A percentile compares a stretch with the other conserved stretches of the same genome.
phyloP scores from a whole-genome alignment of 2,113 vertebrate genomes.

The Ptilorrhoa leucosticta region DNA sequence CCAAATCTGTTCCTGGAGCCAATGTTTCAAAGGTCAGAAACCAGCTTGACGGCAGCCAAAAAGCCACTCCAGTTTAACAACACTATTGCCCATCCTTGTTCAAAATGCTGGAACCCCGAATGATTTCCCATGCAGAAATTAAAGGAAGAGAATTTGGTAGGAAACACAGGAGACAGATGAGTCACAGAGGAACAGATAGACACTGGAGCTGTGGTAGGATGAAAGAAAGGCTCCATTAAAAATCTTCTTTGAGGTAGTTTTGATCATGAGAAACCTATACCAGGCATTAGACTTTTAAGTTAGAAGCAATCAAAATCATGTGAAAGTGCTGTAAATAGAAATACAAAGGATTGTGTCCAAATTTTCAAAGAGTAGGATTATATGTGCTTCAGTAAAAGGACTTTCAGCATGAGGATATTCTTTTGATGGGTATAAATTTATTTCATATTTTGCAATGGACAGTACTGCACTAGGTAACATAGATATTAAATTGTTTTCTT shows the following conservation, averaged over 20 bases:
- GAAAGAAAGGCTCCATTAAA: background rate
- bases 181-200: background rate
- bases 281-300: background rate
- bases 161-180: background rate
- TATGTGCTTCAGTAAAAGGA: background rate
- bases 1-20: background rate
- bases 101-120: background rate
- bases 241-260: background rate
- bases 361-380: background rate
- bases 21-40: conserved; percentile 6
- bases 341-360: background rate
- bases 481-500: background rate
- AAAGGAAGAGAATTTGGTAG: background rate
- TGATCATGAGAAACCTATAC: background rate
- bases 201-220: background rate
- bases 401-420: background rate
- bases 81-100: background rate
- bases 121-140: background rate
- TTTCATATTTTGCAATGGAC: background rate
- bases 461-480: background rate
- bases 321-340: background rate
- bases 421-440: background rate
- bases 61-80: background rate
- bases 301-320: background rate
- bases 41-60: background rate